phyloP scores from a whole-genome alignment of 2,797 vertebrate species.

The Galaxias olidus region DNA sequence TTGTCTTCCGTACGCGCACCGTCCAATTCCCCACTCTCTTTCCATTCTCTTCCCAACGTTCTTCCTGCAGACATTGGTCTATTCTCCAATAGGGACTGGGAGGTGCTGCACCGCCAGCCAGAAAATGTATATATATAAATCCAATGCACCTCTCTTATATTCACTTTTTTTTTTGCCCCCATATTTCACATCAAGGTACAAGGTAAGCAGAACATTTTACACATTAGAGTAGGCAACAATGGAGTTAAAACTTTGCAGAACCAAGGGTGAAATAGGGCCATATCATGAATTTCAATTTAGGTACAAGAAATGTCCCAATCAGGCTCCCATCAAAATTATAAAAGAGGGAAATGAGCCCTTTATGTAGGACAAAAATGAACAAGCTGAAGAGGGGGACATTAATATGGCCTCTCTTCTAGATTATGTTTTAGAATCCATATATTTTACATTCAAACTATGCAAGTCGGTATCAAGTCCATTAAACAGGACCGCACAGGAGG shows the following conservation, averaged over 20 bases:
- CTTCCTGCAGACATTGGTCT: constrained; percentile 49
- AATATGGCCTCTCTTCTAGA: too few species aligned
- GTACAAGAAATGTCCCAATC: constrained; percentile 65
- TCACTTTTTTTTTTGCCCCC: constrained; percentile 50
- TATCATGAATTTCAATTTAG: constrained; percentile 67
- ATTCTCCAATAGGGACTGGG: constrained; percentile 44
- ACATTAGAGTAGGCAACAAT: constrained; percentile 49
- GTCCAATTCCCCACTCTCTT: constrained; percentile 44
- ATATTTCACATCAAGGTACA: constrained; percentile 48
- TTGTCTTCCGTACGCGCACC: background rate
- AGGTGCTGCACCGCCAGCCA: constrained; percentile 39
- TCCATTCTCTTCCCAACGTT: constrained; percentile 50
- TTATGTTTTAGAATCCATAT: too few species aligned
- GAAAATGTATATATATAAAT: constrained; percentile 15
- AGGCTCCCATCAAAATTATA: constrained; percentile 43
- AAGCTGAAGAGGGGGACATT: background rate
- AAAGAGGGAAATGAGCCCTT: constrained; percentile 52
- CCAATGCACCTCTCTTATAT: constrained; percentile 45
- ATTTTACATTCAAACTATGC: too few species aligned
- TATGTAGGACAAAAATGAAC: constrained; percentile 49
- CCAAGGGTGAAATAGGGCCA: constrained; percentile 29
- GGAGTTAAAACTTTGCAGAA: constrained; percentile 35
- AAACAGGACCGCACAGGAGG: too few species aligned
- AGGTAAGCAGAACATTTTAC: constrained; percentile 42
- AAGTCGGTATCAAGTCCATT: too few species aligned